Conservation (phyloP, 1,140 invertebrate genomes). For the Maconellicoccus hirsutus region DNA sequence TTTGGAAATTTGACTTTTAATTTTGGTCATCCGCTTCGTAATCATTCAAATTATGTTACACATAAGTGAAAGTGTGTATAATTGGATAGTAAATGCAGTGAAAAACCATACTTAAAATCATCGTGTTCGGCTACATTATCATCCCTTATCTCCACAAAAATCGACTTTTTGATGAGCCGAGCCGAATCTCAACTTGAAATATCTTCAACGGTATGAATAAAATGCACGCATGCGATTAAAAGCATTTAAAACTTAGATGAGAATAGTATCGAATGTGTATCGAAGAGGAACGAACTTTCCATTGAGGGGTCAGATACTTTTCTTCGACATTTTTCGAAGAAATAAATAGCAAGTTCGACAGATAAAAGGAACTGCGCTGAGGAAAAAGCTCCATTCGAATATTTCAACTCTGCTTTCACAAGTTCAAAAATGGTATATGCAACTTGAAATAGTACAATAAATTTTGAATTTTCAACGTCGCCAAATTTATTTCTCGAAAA, state of each 20-base stretch:
- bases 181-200: no score
- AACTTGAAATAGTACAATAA: background rate
- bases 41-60: no score
- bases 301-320: background rate
- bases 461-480: constrained; percentile 1
- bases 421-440: background rate
- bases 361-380: background rate
- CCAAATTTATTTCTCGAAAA: background rate
- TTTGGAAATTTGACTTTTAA: no score
- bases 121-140: no score
- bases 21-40: no score
- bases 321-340: background rate
- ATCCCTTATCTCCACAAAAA: no score
- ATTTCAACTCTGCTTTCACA: background rate
- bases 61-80: no score
- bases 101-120: no score
- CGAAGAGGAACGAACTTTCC: constrained; percentile 7
- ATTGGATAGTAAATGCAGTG: no score
- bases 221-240: background rate
- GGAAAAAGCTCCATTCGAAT: background rate
- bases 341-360: background rate
- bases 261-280: background rate
- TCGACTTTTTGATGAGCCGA: no score
- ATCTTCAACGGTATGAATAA: background rate
- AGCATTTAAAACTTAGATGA: background rate